Percentiles rank a stretch among this genome's conserved stretches.
Conservation (phyloP, 2,113 vertebrate genomes). For the Halcyon malimbica region DNA sequence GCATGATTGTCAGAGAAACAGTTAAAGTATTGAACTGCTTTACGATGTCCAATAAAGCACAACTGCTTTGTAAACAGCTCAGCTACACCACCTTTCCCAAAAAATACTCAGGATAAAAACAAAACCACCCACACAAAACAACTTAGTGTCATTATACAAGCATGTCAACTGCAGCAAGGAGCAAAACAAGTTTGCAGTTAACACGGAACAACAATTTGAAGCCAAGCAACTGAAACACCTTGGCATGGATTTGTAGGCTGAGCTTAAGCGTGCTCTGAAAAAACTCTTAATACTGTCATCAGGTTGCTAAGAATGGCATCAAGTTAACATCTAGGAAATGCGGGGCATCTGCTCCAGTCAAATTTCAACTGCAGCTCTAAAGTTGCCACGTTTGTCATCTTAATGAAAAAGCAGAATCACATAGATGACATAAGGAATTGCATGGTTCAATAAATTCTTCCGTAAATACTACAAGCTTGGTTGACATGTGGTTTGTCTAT, state of each 20-base stretch:
- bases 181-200: background rate
- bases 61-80: conserved; percentile 5
- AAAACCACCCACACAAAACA: background rate
- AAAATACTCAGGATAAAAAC: background rate
- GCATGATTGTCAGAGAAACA: background rate
- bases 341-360: background rate
- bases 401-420: background rate
- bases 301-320: background rate
- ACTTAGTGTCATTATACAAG: background rate
- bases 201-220: background rate
- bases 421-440: background rate
- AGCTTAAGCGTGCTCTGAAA: background rate
- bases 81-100: background rate
- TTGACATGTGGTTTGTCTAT: background rate
- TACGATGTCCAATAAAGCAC: conserved; percentile 39
- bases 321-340: background rate
- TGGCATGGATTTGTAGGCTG: background rate
- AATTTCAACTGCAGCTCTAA: background rate
- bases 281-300: background rate
- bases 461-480: background rate
- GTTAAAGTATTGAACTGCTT: conserved; percentile 1
- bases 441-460: background rate
- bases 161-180: background rate
- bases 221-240: background rate
- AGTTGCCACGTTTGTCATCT: background rate